A percentile compares a stretch with the other conserved stretches of the same genome.
phyloP scores from a whole-genome alignment of 2,797 vertebrate species.

The Chiloscyllium punctatum region DNA sequence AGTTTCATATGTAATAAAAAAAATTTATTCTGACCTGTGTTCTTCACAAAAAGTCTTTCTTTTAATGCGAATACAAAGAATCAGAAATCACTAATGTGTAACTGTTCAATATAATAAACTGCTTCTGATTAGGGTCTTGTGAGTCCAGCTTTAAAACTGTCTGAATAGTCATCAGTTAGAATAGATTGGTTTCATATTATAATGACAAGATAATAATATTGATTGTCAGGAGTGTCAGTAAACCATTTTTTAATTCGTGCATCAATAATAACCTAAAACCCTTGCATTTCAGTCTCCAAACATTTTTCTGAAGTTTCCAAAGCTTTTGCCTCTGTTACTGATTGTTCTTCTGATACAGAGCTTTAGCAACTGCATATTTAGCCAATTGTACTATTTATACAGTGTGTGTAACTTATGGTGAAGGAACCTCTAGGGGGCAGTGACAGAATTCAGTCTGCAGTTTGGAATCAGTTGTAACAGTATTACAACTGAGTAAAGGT shows the following conservation, averaged over 20 bases:
- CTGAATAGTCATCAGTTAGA: neutral
- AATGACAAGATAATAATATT: neutral
- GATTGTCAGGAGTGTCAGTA: neutral
- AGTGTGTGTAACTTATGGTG: neutral
- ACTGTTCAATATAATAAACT: neutral
- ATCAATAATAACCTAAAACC: neutral
- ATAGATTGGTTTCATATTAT: neutral
- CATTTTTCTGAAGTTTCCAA: neutral
- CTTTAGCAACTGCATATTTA: neutral
- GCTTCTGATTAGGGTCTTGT: neutral
- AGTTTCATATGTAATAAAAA: slow-evolving; percentile 38
- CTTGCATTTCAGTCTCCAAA: neutral
- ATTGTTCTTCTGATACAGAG: neutral
- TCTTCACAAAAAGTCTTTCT: neutral
- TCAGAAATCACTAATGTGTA: neutral
- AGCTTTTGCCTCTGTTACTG: neutral
- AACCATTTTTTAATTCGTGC: neutral
- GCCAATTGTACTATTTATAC: neutral
- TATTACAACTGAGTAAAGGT: too few species aligned
- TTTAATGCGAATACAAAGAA: neutral
- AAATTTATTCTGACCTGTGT: neutral
- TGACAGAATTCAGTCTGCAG: too few species aligned
- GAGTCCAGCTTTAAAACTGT: neutral
- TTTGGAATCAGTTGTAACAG: too few species aligned
- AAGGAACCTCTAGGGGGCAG: too few species aligned